phyloP scores from a whole-genome alignment of 2,113 vertebrate genomes.

The Hippoglossus stenolepis region DNA sequence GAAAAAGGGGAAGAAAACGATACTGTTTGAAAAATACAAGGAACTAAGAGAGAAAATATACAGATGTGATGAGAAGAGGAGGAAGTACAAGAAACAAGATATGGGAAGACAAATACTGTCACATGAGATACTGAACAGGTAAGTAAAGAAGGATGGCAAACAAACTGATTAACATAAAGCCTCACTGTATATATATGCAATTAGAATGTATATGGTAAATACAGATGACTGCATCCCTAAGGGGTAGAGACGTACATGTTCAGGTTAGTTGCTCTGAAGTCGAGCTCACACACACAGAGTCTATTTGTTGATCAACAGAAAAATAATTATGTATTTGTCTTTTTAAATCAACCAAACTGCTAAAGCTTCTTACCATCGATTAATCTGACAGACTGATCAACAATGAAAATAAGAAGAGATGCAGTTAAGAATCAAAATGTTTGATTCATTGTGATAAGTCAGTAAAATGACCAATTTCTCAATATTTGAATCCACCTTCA shows the following conservation, averaged over 20 bases:
- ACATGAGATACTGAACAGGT: background rate
- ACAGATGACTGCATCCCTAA: background rate
- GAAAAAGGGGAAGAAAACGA: conserved; percentile 31
- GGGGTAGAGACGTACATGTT: no score
- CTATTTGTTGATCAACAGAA: no score
- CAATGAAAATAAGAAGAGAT: no score
- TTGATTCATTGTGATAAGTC: no score
- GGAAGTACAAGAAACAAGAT: conserved; percentile 19
- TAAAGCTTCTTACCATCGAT: no score
- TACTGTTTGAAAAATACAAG: background rate
- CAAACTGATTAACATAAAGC: background rate
- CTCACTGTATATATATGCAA: background rate
- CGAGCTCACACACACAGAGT: no score
- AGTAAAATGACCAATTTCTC: background rate
- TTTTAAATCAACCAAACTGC: no score
- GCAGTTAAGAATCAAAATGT: no score
- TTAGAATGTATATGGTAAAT: background rate
- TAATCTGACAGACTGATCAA: no score
- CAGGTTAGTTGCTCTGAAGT: no score
- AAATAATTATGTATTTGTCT: no score
- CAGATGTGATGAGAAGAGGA: conserved; percentile 10
- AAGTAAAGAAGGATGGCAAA: background rate
- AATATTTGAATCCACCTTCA: no score
- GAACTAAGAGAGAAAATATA: conserved; percentile 12
- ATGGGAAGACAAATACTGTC: conserved; percentile 3